Base-by-base conservation (phyloP, 2,797 vertebrate genomes). In the Poecilia picta region DNA sequence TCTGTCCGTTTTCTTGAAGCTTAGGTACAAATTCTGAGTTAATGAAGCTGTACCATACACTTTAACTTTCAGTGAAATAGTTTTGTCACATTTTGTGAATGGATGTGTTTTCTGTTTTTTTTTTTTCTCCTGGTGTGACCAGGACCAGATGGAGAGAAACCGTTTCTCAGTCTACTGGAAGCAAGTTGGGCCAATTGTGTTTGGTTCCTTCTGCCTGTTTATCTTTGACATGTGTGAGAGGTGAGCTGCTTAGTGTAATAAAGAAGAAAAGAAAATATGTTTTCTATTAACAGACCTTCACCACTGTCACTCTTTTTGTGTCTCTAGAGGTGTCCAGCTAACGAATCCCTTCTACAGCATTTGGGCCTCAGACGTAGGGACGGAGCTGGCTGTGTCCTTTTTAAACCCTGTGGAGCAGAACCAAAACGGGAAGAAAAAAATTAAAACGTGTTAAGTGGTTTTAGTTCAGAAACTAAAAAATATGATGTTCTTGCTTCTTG, bases 261-360 rank as follows among this genome's bases (percentile, higher is more conserved):
- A 49, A 20, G 23, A 36, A 66, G 36, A 13, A 25, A 43, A 43
- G 16, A 68, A 64, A 66, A 66, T 0, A 39, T 0, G 33, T 53
- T 36, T 53, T 39, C 11, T 74, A 1, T 2, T 13, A 18, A 28
- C 7, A 33, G 43, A 33, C n/a, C 8, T 47, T 3, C 8, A 45
- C 18, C 12, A 3, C 45, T 31, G 23, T 80, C 49, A 13, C 2
- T n/a, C 15, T 62, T 73, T 25, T 79, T 79, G 5, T 83, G 18
- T 76, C 39, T 80, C 49, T 86, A 99, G 98, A 94, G 98, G 98
- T 2, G 97, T 99, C 66, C 98, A 99, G 90, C 94, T 99, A 87
- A 99, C 96, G 15, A 99, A 99, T 87, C 98, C 98, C 15, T 99
- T 99, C 96, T 99, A 98, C 94, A 99, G 98, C 92, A 98, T 99